Evolutionary conservation across 2,888 invertebrate species (phyloP), one percentile per base, ranked within the genome.

Genomic region (Drosophila quinaria): DNA sequence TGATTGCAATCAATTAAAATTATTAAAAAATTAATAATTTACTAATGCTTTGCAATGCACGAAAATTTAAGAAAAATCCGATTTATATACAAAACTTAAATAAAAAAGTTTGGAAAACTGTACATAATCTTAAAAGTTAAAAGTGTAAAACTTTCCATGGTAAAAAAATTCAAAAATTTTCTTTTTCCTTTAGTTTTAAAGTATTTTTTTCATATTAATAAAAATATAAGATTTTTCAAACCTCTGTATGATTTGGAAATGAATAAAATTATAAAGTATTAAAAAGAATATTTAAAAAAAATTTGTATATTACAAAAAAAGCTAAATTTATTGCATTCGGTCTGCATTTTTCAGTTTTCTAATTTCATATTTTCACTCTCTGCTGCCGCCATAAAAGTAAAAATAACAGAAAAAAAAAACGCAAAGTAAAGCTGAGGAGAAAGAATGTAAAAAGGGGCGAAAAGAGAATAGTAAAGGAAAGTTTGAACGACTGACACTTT

Each of bases 401-500:
- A 47, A 62, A 19, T 35, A 33, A 39, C 33, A 42, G 10, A 15
- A 25, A 42, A 15, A 25, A 42, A 13, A 19, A n/a, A 11, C 5
- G 25, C 2, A 17, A 17, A 3, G n/a, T 0, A 19, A 33, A 4
- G 29, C 5, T 4, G 37, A 8, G n/a, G 17, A 11, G 8, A 19
- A 19, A 19, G 13, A 11, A 37, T 11, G 17, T 39, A 39, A 3
- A 33, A 51, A 33, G 29, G 8, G 19, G 3, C 13, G 1, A 4
- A 47, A n/a, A 46, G 10, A 19, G 5, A 54, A 35, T 25, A 13
- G 13, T 3, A n/a, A 29, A 11, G 52, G 52, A 19, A 29, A 15
- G 13, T 46, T 63, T 41, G 50, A 39, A 31, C 59, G 61, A 65
- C 58, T 56, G 69, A 35, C 55, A 60, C 63, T 63, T 81, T 49